Evolutionary conservation across 2,797 vertebrate species (phyloP), one percentile per base, ranked within the genome.

Genomic region (Oceanodroma leucorhoa): DNA sequence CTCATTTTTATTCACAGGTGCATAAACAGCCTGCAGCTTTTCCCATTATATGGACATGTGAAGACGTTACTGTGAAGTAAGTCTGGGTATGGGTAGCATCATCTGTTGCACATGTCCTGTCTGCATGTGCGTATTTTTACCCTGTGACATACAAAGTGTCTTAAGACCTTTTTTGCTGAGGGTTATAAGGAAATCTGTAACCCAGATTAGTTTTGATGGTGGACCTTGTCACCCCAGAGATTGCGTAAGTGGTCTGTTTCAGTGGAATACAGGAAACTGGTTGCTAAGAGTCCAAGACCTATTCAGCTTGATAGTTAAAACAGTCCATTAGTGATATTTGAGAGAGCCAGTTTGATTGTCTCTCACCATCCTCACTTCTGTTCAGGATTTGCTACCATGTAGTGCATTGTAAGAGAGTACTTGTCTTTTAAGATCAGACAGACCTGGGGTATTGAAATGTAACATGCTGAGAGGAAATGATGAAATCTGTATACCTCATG

Each of bases 301-400:
- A 23, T 41, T 93, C 78, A 89, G 55, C 12, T 64, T 40, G 16
- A 27, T 19, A 73, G 29, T 40, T 87, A 36, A 77, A 77, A 70
- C 16, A 38, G 17, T 79, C 78, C 87, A 87, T 87, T 89, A 92
- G 32, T 85, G 71, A 61, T 41, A 65, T 89, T 61, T 85, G 87
- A 90, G 57, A 77, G 48, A 66, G 13, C 34, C 32, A 50, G 36
- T 80, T 41, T 90, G 40, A 81, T 82, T 0, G 0, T 45, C 21
- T 87, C 36, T 84, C 48, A 48, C 41, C 29, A 64, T 77, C 55
- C 29, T 90, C 22, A 45, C 38, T 79, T 81, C 32, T 62, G n/a
- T 76, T 93, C n/a, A 29, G 55, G 48, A 34, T 70, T 66, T 66
- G 26, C 23, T 87, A 21, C n/a, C 36, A 30, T 0, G 3, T 21